Percentiles rank a stretch among this genome's conserved stretches.
Evolutionary conservation across 2,113 vertebrate species (phyloP).

Genomic region (Hyperoodon ampullatus): DNA sequence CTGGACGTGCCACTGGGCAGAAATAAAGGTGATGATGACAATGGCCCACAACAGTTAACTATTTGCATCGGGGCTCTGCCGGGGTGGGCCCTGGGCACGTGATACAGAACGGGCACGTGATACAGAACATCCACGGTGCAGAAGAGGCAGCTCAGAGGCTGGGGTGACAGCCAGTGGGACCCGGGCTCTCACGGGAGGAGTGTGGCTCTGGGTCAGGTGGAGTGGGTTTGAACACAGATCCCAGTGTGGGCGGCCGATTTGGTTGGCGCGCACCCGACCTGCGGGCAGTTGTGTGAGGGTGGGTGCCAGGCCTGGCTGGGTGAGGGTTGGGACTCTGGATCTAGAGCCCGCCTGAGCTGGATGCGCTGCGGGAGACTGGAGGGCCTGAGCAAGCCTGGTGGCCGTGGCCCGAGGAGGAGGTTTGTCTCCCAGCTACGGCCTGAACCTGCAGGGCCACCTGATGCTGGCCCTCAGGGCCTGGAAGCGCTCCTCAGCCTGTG

Average conservation of each 20-base stretch:
- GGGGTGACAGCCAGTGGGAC: background rate
- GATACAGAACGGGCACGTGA: no score
- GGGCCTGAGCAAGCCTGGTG: background rate
- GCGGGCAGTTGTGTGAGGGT: background rate
- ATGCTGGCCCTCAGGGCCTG: background rate
- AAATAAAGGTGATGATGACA: background rate
- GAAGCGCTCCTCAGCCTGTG: background rate
- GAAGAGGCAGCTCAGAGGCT: background rate
- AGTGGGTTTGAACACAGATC: background rate
- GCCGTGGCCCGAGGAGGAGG: background rate
- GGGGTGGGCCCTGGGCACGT: background rate
- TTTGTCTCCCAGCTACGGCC: background rate
- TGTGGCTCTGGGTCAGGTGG: background rate
- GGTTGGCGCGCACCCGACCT: background rate
- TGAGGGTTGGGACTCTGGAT: no score
- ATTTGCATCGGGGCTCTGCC: background rate
- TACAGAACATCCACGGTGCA: accelerated
- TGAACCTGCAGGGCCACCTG: background rate
- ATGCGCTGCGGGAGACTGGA: accelerated
- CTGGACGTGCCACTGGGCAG: background rate
- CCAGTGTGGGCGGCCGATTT: background rate
- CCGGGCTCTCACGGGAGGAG: background rate
- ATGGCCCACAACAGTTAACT: background rate
- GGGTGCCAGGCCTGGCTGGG: background rate
- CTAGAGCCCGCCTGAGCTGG: background rate